Conservation (phyloP, 2,888 invertebrate genomes). For the Thymelicus lineola region DNA sequence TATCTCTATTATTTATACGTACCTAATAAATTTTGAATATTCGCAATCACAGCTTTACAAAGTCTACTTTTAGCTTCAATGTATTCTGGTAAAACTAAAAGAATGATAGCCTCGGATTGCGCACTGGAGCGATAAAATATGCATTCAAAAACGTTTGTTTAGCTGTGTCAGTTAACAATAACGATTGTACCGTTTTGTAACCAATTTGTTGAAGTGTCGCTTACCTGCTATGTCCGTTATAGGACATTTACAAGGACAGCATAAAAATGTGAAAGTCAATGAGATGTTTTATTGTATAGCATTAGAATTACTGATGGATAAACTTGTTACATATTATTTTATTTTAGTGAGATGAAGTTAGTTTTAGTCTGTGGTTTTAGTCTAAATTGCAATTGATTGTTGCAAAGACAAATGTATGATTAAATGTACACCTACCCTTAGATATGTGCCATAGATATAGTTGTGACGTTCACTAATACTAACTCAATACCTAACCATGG, state of each 20-base stretch:
- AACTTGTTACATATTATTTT: neutral
- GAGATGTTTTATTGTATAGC: no score
- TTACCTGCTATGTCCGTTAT: constrained; percentile 12
- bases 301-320: neutral
- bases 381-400: no score
- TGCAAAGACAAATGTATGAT: no score
- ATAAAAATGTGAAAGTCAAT: neutral
- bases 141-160: constrained; percentile 4
- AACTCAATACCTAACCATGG: no score
- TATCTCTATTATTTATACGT: no score
- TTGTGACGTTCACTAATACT: no score
- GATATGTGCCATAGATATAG: no score
- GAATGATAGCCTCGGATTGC: neutral
- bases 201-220: constrained; percentile 10
- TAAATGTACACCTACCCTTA: no score
- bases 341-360: no score
- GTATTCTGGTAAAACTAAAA: neutral
- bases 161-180: constrained; percentile 6
- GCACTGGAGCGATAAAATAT: neutral
- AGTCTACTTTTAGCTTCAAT: neutral
- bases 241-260: neutral
- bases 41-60: neutral
- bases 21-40: no score
- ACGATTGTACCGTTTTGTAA: constrained; percentile 17
- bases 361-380: no score